These are phyloP conservation scores for Holothuria scabra DNA, from an alignment of 53 echinoderm and acorn worm genomes.

Conservation along the genomic window DNA sequence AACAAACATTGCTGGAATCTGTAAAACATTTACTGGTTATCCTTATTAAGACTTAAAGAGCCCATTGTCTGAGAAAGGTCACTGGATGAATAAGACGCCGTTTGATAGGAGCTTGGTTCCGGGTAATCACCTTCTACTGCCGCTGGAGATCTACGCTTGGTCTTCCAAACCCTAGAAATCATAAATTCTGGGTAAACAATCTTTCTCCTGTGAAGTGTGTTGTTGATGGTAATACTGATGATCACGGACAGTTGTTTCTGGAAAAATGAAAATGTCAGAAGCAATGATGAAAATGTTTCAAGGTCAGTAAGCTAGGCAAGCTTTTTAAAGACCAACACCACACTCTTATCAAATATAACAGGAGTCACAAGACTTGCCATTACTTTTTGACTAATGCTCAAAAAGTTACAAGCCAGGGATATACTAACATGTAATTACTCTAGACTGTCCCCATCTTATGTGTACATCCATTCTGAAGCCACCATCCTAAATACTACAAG, in stretches of 20 bases:
- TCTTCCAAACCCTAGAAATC: conserved; percentile 1
- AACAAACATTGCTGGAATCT: neutral
- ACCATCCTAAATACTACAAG: no score
- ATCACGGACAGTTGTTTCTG: neutral
- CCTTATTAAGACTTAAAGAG: conserved; percentile 9
- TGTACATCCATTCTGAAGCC: no score
- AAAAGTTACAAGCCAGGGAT: no score
- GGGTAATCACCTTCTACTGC: conserved; percentile 12
- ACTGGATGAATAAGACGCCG: conserved; percentile 11
- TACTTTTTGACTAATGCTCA: no score
- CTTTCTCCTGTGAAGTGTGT: neutral
- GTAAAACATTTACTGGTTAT: neutral
- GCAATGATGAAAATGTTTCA: no score
- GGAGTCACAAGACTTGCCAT: no score
- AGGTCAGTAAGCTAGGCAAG: no score
- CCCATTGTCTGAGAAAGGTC: conserved; percentile 4
- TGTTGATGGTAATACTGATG: neutral
- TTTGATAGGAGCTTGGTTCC: neutral
- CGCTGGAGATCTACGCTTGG: neutral
- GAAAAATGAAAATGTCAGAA: no score
- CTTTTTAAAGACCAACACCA: no score
- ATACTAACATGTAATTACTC: no score
- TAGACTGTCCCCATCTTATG: no score
- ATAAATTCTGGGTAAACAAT: neutral
- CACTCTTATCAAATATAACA: no score